A percentile compares a stretch with the other conserved stretches of the same genome.
Evolutionary conservation across 1,140 invertebrate genomes (phyloP).

Genomic region (Drosophila tristis): DNA sequence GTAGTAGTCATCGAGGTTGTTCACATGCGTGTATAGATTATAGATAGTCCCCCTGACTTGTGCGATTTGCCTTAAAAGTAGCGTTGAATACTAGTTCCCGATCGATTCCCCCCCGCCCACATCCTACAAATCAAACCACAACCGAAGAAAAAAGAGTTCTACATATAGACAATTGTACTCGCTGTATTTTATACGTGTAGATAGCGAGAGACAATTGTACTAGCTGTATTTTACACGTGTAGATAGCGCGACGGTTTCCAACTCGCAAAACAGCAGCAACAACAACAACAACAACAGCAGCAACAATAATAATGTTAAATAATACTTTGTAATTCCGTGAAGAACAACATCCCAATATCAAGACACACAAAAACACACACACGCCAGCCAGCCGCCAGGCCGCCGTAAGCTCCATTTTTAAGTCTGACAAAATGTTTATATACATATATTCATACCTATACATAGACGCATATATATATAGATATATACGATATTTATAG

Average conservation of each 20-base stretch:
- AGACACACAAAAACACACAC: constrained; percentile 31
- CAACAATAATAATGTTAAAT: constrained; percentile 24
- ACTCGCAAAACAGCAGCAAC: constrained; percentile 47
- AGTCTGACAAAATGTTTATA: constrained; percentile 72
- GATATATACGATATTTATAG: constrained; percentile 20
- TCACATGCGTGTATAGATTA: constrained; percentile 21
- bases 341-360: constrained; percentile 40
- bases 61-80: constrained; percentile 74
- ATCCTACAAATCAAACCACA: background rate
- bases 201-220: constrained; percentile 34
- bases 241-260: constrained; percentile 44
- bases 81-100: constrained; percentile 47
- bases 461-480: constrained; percentile 27
- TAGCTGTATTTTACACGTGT: constrained; percentile 19
- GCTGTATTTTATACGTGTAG: constrained; percentile 18
- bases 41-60: constrained; percentile 43
- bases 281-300: constrained; percentile 26
- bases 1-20: constrained; percentile 32
- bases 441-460: constrained; percentile 38
- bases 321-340: constrained; percentile 45
- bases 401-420: constrained; percentile 70
- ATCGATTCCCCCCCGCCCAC: background rate
- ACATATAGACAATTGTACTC: constrained; percentile 29
- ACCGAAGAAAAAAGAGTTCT: background rate
- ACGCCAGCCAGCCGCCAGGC: constrained; percentile 2